Base-by-base conservation (phyloP, 2,113 vertebrate species). In the Neogale vison region DNA sequence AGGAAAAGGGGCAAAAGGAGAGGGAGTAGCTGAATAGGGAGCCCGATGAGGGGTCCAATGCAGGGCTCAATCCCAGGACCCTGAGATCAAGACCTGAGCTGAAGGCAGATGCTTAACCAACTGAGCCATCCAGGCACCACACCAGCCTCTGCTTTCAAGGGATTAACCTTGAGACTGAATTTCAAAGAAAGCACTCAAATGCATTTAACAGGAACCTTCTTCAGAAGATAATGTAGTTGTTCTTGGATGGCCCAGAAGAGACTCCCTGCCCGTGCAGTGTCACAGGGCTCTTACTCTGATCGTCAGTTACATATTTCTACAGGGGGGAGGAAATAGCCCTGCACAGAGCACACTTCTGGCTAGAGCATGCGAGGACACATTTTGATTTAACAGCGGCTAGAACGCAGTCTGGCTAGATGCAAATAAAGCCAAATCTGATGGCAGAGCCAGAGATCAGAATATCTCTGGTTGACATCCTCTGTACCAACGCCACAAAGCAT, bases 171-270 rank as follows among this genome's bases (percentile, higher is more conserved):
- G 81, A 83, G 39, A 14, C 24, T 74, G 36, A 65, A 87, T 96
- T 90, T 55, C 31, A 87, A 93, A 87, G 81, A 87, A 90, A 79
- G 34, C 59, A 29, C 12, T 45, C 50, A 69, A 93, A 67, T 92
- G 36, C 23, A 65, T 39, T 80, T 88, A 61, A 26, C 7, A 52
- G 12, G 55, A 95, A 77, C 20, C 65, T 55, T 72, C 88, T 59
- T 87, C 45, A 47, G 47, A 85, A 87, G 74, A 55, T 61, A 42
- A 86, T 55, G 61, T 63, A n/a, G 26, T 65, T 74, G 72, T 36
- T 79, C 45, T 57, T 50, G 34, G 95, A 50, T 93, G 90, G 72
- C 71, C 88, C 59, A 65, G 95, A 83, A 83, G n/a, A 34, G 39
- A 55, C 3, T 61, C 18, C 21, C 45, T 81, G 57, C n/a, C 59